phyloP scores from a whole-genome alignment of 2,797 vertebrate species.

The Picus viridis region DNA sequence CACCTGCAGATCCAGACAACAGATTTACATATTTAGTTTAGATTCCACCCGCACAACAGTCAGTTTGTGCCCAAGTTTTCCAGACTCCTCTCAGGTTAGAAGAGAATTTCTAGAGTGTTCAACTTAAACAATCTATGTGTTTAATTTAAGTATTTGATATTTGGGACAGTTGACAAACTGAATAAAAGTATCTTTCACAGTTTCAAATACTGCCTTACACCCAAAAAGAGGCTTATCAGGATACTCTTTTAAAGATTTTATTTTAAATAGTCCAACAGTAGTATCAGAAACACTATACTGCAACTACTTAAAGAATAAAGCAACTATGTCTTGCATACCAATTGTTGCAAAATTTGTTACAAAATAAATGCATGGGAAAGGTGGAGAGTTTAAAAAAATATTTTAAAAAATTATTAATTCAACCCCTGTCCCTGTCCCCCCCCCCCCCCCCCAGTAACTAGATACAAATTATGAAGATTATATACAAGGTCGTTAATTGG shows the following conservation, averaged over 20 bases:
- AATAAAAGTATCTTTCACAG: neutral
- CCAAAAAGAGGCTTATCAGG: neutral
- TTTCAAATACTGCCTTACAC: neutral
- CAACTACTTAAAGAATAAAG: neutral
- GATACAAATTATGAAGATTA: no score
- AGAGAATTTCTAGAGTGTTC: neutral
- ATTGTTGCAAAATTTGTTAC: no score
- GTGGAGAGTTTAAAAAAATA: no score
- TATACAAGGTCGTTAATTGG: no score
- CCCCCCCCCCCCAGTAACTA: no score
- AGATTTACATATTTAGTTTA: conserved; percentile 16
- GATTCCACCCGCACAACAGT: neutral
- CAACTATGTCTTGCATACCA: neutral
- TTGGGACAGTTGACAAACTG: neutral
- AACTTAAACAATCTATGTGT: neutral
- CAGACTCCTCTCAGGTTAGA: neutral
- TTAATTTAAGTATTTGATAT: conserved; percentile 5
- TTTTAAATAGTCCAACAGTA: neutral
- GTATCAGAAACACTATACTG: neutral
- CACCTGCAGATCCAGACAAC: conserved; percentile 2
- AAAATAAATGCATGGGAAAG: no score
- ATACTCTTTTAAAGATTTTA: neutral
- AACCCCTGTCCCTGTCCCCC: no score
- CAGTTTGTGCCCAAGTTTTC: neutral
- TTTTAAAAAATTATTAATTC: no score